Evolutionary conservation across 2,797 vertebrate species (phyloP), one percentile per base, ranked within the genome.

Genomic region (Helicolenus hilgendorfi): DNA sequence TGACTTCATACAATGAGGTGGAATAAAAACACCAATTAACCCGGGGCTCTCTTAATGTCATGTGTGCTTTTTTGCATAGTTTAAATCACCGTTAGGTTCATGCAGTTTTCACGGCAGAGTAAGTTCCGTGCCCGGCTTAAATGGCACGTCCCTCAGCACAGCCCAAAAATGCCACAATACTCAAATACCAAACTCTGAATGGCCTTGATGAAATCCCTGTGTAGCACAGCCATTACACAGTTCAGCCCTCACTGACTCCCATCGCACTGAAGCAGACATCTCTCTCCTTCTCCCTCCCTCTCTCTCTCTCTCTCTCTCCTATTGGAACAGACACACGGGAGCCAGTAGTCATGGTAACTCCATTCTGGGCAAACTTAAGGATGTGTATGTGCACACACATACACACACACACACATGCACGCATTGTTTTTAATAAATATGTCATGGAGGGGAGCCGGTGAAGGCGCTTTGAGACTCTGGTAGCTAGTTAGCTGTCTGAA

Each of bases 301-400:
- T 18, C 62, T 64, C 20, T 27, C 64, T 68, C 38, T 75, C 88
- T 79, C 81, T 72, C 80, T 79, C 63, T 36, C 71, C 77, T 45
- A 78, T 90, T 87, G 86, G 83, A 90, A 89, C 91, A 95, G 91
- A 94, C 95, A 96, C 33, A 77, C 96, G 92, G 90, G 89, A 96
- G 94, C 93, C 83, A 83, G 96, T 97, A 95, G 96, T 95, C 96
- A 97, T 97, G 96, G 97, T 93, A 97, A 97, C 97, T 89, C 89
- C 87, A 76, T 91, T 92, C 93, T 90, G 86, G 86, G 90, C 96
- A 97, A 96, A 97, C 93, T 94, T 95, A 92, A 91, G 92, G 89
- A 93, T 89, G 91, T 90, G 92, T 89, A 87, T 85, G 83, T 84
- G 77, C 62, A 49, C 8, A 81, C 72, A 79, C 59, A 73, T 3